Conservation (phyloP, 2,113 vertebrate species). For the Sialia sialis region DNA sequence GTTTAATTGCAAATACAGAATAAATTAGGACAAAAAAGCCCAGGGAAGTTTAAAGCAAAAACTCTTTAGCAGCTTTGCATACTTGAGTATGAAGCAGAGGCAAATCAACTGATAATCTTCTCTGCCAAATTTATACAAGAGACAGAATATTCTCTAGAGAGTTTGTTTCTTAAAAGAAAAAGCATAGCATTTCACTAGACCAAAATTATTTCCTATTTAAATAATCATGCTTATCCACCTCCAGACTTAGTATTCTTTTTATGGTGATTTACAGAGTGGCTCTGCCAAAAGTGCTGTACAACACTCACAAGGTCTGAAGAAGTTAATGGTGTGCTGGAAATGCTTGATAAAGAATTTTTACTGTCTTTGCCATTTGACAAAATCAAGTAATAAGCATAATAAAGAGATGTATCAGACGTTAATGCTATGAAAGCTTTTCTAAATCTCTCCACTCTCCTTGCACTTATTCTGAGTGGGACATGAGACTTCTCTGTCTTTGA, state of each 20-base stretch:
- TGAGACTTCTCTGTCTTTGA: neutral
- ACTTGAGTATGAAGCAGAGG: conserved; percentile 5
- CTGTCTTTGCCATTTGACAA: neutral
- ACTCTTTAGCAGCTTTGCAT: conserved; percentile 52
- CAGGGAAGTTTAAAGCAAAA: conserved; percentile 51
- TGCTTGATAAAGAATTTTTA: neutral
- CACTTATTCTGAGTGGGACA: neutral
- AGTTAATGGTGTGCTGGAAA: neutral
- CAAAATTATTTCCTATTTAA: conserved; percentile 8
- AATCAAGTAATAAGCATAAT: neutral
- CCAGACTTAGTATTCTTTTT: neutral
- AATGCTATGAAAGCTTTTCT: neutral
- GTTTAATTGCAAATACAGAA: conserved; percentile 37
- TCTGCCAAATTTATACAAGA: conserved; percentile 16
- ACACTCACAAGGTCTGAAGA: neutral
- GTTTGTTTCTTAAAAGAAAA: neutral
- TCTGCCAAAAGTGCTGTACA: neutral
- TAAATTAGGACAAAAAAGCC: conserved; percentile 44
- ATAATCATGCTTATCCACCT: neutral
- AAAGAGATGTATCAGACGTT: neutral
- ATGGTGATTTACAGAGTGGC: neutral
- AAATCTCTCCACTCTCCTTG: neutral
- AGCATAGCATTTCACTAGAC: neutral
- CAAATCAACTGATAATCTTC: conserved; percentile 49
- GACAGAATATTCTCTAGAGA: neutral